Conservation (phyloP, 2,113 vertebrate genomes). For the Neodontobutis hainanensis region DNA sequence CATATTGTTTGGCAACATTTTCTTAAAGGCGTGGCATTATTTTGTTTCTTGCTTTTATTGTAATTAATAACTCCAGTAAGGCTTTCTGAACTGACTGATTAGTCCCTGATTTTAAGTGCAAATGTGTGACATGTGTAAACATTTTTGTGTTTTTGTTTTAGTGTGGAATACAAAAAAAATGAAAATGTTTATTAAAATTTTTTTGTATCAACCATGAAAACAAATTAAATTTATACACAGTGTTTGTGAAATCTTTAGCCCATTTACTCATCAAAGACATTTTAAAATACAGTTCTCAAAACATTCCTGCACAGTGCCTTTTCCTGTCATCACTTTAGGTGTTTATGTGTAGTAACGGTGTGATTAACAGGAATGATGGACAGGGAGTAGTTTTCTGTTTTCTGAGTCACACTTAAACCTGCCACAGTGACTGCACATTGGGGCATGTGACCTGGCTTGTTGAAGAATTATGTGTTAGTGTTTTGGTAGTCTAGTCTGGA, state of each 20-base stretch:
- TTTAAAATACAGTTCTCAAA: too few species aligned
- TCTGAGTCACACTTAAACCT: conserved; percentile 28
- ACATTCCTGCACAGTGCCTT: too few species aligned
- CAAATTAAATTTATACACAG: neutral
- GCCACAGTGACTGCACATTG: neutral
- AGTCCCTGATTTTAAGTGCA: too few species aligned
- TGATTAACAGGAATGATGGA: neutral
- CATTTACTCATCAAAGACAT: too few species aligned
- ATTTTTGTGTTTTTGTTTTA: too few species aligned
- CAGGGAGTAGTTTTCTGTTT: neutral
- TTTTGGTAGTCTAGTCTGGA: neutral
- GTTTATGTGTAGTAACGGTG: neutral
- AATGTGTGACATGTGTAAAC: too few species aligned
- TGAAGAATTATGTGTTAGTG: neutral
- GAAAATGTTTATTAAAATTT: too few species aligned
- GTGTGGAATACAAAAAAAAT: too few species aligned
- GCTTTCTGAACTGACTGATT: neutral
- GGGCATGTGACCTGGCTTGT: conserved; percentile 48
- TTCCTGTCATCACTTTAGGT: neutral
- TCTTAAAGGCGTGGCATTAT: too few species aligned
- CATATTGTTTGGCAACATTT: too few species aligned
- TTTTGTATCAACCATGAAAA: too few species aligned
- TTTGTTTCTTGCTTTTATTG: neutral
- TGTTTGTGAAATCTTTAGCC: neutral
- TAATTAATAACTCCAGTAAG: neutral